Conservation (phyloP, 1,140 invertebrate species). For the Antheraea mylitta region DNA sequence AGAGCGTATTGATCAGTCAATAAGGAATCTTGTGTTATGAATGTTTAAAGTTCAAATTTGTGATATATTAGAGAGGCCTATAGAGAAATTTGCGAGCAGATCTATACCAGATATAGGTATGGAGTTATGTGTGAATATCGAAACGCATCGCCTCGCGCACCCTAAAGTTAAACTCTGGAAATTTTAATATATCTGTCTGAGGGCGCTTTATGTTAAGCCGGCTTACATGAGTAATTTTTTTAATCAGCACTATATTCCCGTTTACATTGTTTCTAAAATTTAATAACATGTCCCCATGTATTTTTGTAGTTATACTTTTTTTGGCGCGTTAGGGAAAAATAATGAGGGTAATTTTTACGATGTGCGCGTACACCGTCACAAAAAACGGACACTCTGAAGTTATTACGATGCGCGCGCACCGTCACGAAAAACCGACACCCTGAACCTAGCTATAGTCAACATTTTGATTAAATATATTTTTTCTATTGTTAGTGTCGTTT, state of each 20-base stretch:
- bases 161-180: slow-evolving; percentile 57
- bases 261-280: neutral
- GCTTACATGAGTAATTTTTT: slow-evolving; percentile 22
- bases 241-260: neutral
- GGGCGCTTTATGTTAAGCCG: slow-evolving; percentile 16
- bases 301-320: no score
- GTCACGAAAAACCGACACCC: no score
- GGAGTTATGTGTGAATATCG: slow-evolving; percentile 35
- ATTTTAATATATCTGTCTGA: slow-evolving; percentile 56
- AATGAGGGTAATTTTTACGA: no score
- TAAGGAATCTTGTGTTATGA: slow-evolving; percentile 25
- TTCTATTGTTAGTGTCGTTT: no score
- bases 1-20: slow-evolving; percentile 24
- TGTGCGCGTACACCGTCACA: no score
- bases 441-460: no score
- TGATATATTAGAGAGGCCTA: neutral
- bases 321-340: no score
- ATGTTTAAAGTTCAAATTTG: slow-evolving; percentile 30
- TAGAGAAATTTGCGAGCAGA: slow-evolving; percentile 28
- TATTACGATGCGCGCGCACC: no score
- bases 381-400: no score
- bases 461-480: no score
- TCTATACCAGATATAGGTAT: slow-evolving; percentile 20
- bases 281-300: no score
- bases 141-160: slow-evolving; percentile 52